Conservation (phyloP, 2,797 vertebrate genomes). For the Aulostomus chinensis region DNA sequence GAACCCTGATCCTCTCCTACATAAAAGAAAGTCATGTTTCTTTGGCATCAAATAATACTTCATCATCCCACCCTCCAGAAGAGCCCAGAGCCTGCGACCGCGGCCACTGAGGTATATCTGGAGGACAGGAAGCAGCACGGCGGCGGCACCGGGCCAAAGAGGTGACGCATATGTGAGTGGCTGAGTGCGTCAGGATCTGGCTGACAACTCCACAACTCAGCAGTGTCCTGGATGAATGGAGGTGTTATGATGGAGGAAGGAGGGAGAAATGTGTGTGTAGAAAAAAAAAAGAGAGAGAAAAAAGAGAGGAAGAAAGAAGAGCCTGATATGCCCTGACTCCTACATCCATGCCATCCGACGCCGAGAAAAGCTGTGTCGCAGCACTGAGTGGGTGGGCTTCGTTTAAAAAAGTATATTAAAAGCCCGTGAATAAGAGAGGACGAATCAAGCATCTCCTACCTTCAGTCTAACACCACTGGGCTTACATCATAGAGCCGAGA, state of each 20-base stretch:
- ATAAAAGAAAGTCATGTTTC: too few relatives aligned
- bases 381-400: conserved; percentile 67
- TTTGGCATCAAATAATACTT: too few relatives aligned
- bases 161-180: conserved; percentile 72
- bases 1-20: too few relatives aligned
- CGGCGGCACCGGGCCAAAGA: conserved; percentile 51
- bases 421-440: conserved; percentile 28
- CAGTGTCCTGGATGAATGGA: conserved; percentile 72
- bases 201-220: conserved; percentile 65
- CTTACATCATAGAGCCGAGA: conserved; percentile 59
- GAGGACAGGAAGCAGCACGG: conserved; percentile 61
- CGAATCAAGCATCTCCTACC: conserved; percentile 55
- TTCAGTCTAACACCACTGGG: conserved; percentile 64
- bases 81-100: conserved; percentile 45
- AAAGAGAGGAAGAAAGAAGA: conserved; percentile 13
- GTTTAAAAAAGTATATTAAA: conserved; percentile 31
- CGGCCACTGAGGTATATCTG: conserved; percentile 32
- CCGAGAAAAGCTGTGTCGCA: conserved; percentile 68
- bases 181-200: conserved; percentile 73
- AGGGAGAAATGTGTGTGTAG: conserved; percentile 24
- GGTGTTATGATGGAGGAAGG: conserved; percentile 74
- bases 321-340: conserved; percentile 61
- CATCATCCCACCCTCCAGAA: too few relatives aligned
- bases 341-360: conserved; percentile 57
- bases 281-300: conserved; percentile 9